Percentiles rank a stretch among this genome's conserved stretches.
These are phyloP conservation scores for Acrocyrtus sp. DNA, from an alignment of 2,888 invertebrate genomes.

Conservation along the genomic window DNA sequence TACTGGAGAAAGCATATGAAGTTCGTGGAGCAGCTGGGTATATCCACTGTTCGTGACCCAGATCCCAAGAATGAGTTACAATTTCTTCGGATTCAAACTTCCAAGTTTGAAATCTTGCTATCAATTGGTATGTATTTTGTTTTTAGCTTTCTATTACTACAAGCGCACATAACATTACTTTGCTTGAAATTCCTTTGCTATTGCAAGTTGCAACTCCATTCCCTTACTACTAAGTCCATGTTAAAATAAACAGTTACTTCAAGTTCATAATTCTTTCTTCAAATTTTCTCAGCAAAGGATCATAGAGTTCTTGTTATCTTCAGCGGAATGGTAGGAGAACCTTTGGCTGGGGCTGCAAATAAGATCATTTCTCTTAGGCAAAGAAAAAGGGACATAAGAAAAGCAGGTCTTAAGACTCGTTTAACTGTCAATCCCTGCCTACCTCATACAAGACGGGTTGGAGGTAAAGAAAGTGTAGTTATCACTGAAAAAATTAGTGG, in stretches of 20 bases:
- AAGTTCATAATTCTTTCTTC: background rate
- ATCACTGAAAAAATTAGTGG: constrained; percentile 47
- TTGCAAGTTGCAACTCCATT: background rate
- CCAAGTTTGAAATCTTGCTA: constrained; percentile 43
- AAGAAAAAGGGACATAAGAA: constrained; percentile 15
- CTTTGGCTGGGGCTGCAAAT: constrained; percentile 8
- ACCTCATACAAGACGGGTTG: constrained; percentile 36
- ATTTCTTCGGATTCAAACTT: constrained; percentile 45
- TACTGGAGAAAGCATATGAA: constrained; percentile 47
- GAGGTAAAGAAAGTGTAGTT: constrained; percentile 41
- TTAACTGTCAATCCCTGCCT: constrained; percentile 27
- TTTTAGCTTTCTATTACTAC: too few species aligned
- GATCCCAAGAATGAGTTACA: constrained; percentile 50
- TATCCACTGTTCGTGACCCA: constrained; percentile 41
- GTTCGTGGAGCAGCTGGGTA: constrained; percentile 39
- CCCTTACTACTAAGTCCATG: too few species aligned
- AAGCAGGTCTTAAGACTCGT: constrained; percentile 22
- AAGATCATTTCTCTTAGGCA: constrained; percentile 1
- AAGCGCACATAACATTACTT: background rate
- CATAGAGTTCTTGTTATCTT: constrained; percentile 48
- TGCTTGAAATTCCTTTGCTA: background rate
- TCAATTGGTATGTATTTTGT: constrained; percentile 49
- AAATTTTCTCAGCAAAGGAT: constrained; percentile 34
- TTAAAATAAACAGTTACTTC: too few species aligned
- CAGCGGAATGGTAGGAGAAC: constrained; percentile 26